Evolutionary conservation across 2,797 vertebrate species (phyloP).

Genomic region (Siniperca undulata): DNA sequence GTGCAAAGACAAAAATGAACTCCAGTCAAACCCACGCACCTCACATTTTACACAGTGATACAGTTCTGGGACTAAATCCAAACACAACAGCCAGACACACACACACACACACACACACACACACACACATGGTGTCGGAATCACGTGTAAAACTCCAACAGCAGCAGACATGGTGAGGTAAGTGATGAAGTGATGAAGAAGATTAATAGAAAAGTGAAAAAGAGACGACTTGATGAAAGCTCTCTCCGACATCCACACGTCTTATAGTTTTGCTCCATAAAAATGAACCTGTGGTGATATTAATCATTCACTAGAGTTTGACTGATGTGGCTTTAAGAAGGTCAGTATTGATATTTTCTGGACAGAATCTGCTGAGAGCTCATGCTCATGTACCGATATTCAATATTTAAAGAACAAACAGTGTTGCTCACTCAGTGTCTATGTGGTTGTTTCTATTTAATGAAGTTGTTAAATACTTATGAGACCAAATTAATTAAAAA

Average conservation of each 20-base stretch:
- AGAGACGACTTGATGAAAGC: constrained; percentile 23
- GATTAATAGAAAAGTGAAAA: constrained; percentile 33
- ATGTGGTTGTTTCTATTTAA: background rate
- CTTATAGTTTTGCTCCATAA: background rate
- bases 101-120: constrained; percentile 19
- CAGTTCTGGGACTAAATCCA: constrained; percentile 65
- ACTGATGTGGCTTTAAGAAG: constrained; percentile 36
- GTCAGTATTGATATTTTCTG: constrained; percentile 27
- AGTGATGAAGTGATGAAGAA: constrained; percentile 29
- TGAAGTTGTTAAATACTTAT: background rate
- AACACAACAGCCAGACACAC: constrained; percentile 50
- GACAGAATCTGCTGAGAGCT: constrained; percentile 29
- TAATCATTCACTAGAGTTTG: constrained; percentile 5
- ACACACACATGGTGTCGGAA: constrained; percentile 6
- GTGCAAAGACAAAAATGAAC: constrained; percentile 5
- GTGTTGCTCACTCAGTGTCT: background rate
- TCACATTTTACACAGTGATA: constrained; percentile 56
- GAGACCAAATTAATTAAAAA: background rate
- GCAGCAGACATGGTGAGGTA: constrained; percentile 19
- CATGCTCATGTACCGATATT: background rate
- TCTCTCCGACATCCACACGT: background rate
- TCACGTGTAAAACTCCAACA: background rate
- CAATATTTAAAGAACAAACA: constrained; percentile 20
- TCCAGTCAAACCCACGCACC: constrained; percentile 43
- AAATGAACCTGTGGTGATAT: constrained; percentile 1